Percentiles rank a stretch among this genome's conserved stretches.
Conservation (phyloP, 2,888 invertebrate species). For the Taphrorychus bicolor region DNA sequence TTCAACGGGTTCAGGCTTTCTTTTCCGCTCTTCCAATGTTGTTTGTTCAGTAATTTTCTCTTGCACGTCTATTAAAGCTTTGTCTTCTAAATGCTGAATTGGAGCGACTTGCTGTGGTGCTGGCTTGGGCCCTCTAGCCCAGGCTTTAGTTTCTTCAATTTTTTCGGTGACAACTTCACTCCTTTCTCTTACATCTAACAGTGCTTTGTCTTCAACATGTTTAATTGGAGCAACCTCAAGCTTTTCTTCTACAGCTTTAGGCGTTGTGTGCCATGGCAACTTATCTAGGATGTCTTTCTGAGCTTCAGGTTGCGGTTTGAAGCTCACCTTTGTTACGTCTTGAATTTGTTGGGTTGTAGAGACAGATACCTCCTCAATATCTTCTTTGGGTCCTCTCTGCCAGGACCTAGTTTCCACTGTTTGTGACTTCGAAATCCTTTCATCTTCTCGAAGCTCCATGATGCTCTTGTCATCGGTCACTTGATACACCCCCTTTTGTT, state of each 20-base stretch:
- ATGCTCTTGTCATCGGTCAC: slow-evolving; percentile 21
- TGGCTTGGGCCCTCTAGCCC: slow-evolving; percentile 46
- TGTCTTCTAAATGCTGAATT: slow-evolving; percentile 22
- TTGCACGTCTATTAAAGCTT: slow-evolving; percentile 9
- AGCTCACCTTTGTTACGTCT: not conserved
- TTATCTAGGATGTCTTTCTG: not conserved
- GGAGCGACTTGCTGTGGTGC: slow-evolving; percentile 51
- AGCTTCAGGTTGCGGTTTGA: not conserved
- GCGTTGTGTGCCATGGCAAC: slow-evolving; percentile 9
- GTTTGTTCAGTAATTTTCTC: slow-evolving; percentile 43
- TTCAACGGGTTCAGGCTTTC: slow-evolving; percentile 40
- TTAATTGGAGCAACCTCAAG: not conserved
- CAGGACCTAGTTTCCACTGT: slow-evolving; percentile 13
- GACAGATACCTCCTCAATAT: slow-evolving; percentile 17
- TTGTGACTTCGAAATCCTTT: not conserved
- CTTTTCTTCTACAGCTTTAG: not conserved
- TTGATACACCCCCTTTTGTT: slow-evolving; percentile 3
- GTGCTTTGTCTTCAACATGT: slow-evolving; percentile 16
- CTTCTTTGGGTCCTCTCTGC: slow-evolving; percentile 20
- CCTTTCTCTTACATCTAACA: not conserved
- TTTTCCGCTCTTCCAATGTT: slow-evolving; percentile 51
- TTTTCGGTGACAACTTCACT: not conserved
- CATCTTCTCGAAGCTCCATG: slow-evolving; percentile 7
- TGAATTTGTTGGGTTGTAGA: slow-evolving; percentile 4
- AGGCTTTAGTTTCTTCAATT: slow-evolving; percentile 7